These are phyloP conservation scores for Ichneumon xanthorius DNA, from an alignment of 2,888 invertebrate genomes.

Conservation along the genomic window DNA sequence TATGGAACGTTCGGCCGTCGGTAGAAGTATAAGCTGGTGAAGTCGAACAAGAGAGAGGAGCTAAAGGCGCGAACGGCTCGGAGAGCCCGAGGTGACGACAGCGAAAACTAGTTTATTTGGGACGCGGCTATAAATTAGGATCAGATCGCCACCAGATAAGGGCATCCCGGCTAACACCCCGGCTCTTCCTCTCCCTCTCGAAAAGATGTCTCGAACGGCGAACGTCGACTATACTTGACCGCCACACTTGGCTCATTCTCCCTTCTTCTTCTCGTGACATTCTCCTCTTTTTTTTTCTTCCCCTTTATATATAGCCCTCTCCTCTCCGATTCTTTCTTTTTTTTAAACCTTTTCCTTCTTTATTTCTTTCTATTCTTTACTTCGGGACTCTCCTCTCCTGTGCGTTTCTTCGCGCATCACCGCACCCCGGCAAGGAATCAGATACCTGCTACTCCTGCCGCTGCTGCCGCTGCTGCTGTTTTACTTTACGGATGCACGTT, in stretches of 20 bases:
- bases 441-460: slow-evolving; percentile 52
- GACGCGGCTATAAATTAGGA: slow-evolving; percentile 85
- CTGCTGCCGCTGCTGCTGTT: slow-evolving; percentile 16
- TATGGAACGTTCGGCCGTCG: slow-evolving; percentile 62
- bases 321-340: slow-evolving; percentile 47
- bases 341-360: slow-evolving; percentile 49
- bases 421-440: slow-evolving; percentile 64
- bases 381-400: slow-evolving; percentile 51
- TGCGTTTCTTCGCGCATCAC: slow-evolving; percentile 64
- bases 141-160: slow-evolving; percentile 85
- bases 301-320: slow-evolving; percentile 42
- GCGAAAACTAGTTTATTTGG: slow-evolving; percentile 85
- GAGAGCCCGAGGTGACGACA: slow-evolving; percentile 83
- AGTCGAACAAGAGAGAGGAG: slow-evolving; percentile 58
- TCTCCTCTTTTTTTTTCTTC: slow-evolving; percentile 51
- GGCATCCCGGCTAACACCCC: slow-evolving; percentile 84
- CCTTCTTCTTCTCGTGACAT: slow-evolving; percentile 46
- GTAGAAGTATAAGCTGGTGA: slow-evolving; percentile 65
- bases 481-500: slow-evolving; percentile 51
- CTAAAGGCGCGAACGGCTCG: slow-evolving; percentile 72
- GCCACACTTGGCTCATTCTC: slow-evolving; percentile 57
- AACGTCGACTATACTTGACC: slow-evolving; percentile 66
- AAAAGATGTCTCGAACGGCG: slow-evolving; percentile 78
- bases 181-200: slow-evolving; percentile 72
- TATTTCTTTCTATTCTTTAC: slow-evolving; percentile 56